Evolutionary conservation across 2,113 vertebrate species (phyloP).

Genomic region (Perca schrenkii): DNA sequence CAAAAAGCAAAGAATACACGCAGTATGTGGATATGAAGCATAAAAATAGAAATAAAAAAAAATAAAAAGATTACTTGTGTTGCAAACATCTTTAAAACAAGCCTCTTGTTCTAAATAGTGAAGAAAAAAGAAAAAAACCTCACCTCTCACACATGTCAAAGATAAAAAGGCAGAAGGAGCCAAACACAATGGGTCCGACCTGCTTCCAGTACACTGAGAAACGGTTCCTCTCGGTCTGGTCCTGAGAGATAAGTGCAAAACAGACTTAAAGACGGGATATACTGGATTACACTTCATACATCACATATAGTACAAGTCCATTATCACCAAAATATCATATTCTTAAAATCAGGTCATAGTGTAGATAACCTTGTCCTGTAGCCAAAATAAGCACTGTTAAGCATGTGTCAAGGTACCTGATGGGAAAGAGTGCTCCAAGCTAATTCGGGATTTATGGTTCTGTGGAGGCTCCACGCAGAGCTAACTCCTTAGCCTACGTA

Average conservation of each 20-base stretch:
- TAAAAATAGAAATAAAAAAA: neutral
- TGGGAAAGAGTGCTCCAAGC: neutral
- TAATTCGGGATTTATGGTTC: no score
- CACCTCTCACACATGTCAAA: constrained; percentile 99
- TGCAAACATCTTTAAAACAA: neutral
- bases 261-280: neutral
- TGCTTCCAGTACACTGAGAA: constrained; percentile 98
- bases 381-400: neutral
- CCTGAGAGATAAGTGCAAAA: constrained; percentile 81
- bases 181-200: constrained; percentile 95
- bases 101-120: neutral
- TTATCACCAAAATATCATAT: neutral
- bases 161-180: constrained; percentile 97
- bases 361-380: neutral
- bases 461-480: no score
- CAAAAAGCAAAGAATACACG: neutral
- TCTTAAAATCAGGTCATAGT: neutral
- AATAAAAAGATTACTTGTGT: neutral
- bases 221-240: constrained; percentile 94
- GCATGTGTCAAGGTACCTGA: neutral
- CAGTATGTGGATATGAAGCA: neutral
- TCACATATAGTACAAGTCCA: neutral
- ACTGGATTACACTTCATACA: neutral
- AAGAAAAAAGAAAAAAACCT: constrained; percentile 29
- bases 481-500: no score